Evolutionary conservation across 2,888 invertebrate genomes (phyloP).

Genomic region (Conchocele bisecta): DNA sequence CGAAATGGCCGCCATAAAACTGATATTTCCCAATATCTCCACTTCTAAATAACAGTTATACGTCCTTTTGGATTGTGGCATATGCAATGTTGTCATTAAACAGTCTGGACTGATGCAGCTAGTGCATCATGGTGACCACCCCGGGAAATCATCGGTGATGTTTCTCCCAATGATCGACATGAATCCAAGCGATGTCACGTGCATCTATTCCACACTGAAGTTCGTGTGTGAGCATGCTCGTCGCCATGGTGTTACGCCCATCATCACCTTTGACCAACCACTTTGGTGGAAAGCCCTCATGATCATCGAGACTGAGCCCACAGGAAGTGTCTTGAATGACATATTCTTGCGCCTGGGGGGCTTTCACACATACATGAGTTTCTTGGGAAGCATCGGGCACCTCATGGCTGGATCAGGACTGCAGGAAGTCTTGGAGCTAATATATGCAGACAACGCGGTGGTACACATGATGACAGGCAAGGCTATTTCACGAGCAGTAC

Average conservation of each 20-base stretch:
- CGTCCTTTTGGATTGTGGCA: no score
- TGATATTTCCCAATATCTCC: no score
- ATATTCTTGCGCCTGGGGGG: slow-evolving; percentile 44
- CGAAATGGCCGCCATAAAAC: no score
- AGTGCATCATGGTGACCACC: slow-evolving; percentile 41
- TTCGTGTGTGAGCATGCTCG: slow-evolving; percentile 31
- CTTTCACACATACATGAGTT: slow-evolving; percentile 56
- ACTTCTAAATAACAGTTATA: no score
- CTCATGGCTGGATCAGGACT: slow-evolving; percentile 58
- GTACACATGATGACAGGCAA: slow-evolving; percentile 59
- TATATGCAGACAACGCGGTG: slow-evolving; percentile 61
- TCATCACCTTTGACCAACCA: slow-evolving; percentile 21
- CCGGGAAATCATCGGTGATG: slow-evolving; percentile 48
- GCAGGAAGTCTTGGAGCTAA: slow-evolving; percentile 51
- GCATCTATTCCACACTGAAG: slow-evolving; percentile 42
- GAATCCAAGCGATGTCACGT: slow-evolving; percentile 39
- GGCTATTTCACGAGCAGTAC: slow-evolving; percentile 47
- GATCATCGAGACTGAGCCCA: not conserved
- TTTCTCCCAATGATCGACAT: slow-evolving; percentile 55
- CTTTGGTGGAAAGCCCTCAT: slow-evolving; percentile 19
- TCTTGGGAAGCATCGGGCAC: slow-evolving; percentile 60
- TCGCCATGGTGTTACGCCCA: slow-evolving; percentile 2
- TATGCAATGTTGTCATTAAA: no score
- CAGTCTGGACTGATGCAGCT: no score
- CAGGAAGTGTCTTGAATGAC: slow-evolving; percentile 11